These are phyloP conservation scores for Exaiptasia diaphana DNA, from an alignment of 64 coral and sea anemone species.

Conservation along the genomic window DNA sequence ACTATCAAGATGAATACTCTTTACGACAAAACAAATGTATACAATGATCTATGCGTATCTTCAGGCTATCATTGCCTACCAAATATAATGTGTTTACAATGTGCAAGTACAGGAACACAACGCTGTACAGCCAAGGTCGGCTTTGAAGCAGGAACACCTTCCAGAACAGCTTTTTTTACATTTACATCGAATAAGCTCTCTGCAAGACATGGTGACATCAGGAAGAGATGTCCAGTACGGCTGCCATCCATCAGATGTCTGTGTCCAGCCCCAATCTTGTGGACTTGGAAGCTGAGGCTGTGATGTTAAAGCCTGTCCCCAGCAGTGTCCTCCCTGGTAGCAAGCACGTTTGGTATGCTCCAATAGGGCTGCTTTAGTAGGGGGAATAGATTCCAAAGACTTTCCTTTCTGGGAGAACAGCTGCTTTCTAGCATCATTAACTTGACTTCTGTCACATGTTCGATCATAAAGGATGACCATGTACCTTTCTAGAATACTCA, in stretches of 20 bases:
- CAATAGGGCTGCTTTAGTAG: slow-evolving; percentile 44
- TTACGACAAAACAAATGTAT: no score
- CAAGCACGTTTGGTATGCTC: slow-evolving; percentile 50
- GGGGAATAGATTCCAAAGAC: slow-evolving; percentile 45
- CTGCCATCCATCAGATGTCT: slow-evolving; percentile 38
- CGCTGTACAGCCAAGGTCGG: slow-evolving; percentile 11
- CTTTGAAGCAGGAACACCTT: slow-evolving; percentile 21
- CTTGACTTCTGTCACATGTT: slow-evolving; percentile 1
- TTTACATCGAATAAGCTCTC: slow-evolving; percentile 40
- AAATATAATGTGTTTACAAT: no score
- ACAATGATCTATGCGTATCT: no score
- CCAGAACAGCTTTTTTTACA: slow-evolving; percentile 46
- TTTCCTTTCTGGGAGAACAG: slow-evolving; percentile 59
- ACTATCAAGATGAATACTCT: no score
- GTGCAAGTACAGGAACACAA: slow-evolving; percentile 7
- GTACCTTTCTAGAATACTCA: slow-evolving; percentile 11
- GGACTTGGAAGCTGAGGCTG: slow-evolving; percentile 61
- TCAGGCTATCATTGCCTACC: no score
- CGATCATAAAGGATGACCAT: slow-evolving; percentile 24
- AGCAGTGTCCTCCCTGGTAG: slow-evolving; percentile 68
- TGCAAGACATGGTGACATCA: slow-evolving; percentile 41
- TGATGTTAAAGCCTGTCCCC: slow-evolving; percentile 60
- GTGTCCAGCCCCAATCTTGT: slow-evolving; percentile 43
- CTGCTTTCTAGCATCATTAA: slow-evolving; percentile 58
- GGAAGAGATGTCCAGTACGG: slow-evolving; percentile 55